Base-by-base conservation (phyloP, 2,888 invertebrate species). In the Tinea pellionella region DNA sequence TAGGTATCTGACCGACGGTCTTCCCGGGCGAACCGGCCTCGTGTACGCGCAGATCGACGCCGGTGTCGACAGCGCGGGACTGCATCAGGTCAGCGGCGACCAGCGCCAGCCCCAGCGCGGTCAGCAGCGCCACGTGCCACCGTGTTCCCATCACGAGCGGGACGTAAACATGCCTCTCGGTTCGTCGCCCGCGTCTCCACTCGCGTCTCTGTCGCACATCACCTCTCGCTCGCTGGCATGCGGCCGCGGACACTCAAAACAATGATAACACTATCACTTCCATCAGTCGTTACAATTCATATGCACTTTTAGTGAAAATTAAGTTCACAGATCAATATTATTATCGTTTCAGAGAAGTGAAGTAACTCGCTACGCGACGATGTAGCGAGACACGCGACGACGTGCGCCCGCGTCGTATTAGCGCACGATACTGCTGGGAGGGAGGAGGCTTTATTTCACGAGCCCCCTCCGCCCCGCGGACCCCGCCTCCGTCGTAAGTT, bases 21-120 rank as follows among this genome's bases (percentile, higher is more conserved):
- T 95, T 95, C 53, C 95, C 96, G 62, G 91, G 89, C 8, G 95
- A 93, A 73, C 93, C 93, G 63, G 94, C 95, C 80, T 98, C 98
- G 61, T 90, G 89, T 64, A 97, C 92, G 72, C 94, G 93, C 69
- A 97, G 92, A 69, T 94, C 94, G 57, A 96, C 93, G 66, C 95
- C 89, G 43, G 95, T 95, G 77, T 96, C 95, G 63, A 95, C 95
- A 61, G 95, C 94, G 66, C 95, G 90, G 65, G 94, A 94, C 85
- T 96, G 95, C 95, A 95, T 95, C 78, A 91, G 91, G 70, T 89
- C 89, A 67, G 88, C 74, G 70, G 78, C 75, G 71, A 75, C 75
- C 69, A 73, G 69, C 67, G 74, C 74, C 69, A 74, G 70, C 68
- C 75, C 76, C 72, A 77, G 72, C 70, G 74, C 71, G 62, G 83